Evolutionary conservation across 1,140 invertebrate genomes (phyloP), one percentile per base, ranked within the genome.

Genomic region (Drosophila parabipectinata): DNA sequence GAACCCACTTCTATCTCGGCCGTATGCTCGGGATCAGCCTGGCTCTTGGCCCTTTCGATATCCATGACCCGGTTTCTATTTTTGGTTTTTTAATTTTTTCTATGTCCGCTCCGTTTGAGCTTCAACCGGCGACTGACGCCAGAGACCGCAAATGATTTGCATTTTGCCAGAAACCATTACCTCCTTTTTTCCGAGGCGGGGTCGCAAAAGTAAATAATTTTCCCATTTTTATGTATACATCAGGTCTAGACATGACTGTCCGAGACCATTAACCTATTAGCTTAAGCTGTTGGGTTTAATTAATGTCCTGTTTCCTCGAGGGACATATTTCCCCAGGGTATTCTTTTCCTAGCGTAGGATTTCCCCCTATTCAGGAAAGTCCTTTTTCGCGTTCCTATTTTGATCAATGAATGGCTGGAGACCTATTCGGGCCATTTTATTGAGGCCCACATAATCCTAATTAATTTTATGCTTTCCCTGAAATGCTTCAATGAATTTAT

Each of bases 251-350:
- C 66, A 39, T 56, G 51, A 26, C 45, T 26, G 28, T 53, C 34
- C 48, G 34, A 3, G 47, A 63, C 58, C 68, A 77, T 72, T 72
- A 57, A 48, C 32, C 60, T 69, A 84, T 85, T 83, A 62, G 71
- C 61, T 72, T 87, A 79, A 88, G 78, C 76, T 77, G 75, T 77
- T 88, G 76, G 68, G 79, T 79, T 88, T 83, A 88, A 83, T 88
- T 79, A 88, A 78, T 78, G 69, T 26, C 18, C 45, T 10, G 28
- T 39, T 30, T 54, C 58, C 53, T 10, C 24, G 12, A 37, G 79
- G 58, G 55, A 55, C 41, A 58, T 58, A 32, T 64, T 54, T 41
- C 32, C 54, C 14, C 54, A 26, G 37, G 52, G 67, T 7, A 55
- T 60, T 28, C 61, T 67, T 79, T 59, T 62, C 37, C 15, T 45